These are phyloP conservation scores for Pteropus rufus DNA, from an alignment of 2,797 vertebrate species.

Conservation along the genomic window DNA sequence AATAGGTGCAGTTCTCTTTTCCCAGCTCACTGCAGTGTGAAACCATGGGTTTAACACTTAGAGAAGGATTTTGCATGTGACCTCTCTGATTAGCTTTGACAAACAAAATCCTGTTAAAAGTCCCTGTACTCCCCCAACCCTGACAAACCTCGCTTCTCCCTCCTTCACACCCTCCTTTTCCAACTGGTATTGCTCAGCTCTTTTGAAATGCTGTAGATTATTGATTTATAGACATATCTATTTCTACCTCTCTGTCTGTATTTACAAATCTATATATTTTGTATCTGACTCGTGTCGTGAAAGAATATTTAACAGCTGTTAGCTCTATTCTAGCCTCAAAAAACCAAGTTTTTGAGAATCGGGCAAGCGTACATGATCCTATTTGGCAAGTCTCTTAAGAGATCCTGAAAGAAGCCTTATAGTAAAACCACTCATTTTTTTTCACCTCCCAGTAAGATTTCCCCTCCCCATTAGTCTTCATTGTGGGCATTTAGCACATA, in stretches of 20 bases:
- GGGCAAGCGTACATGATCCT: not conserved
- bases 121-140: not conserved
- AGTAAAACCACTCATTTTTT: not conserved
- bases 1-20: not conserved
- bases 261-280: not conserved
- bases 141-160: no score
- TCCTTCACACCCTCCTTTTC: not conserved
- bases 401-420: not conserved
- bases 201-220: not conserved
- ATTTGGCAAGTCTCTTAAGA: not conserved
- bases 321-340: not conserved
- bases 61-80: slow-evolving; percentile 3
- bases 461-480: not conserved
- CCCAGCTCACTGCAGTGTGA: not conserved
- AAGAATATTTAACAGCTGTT: not conserved
- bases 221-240: not conserved
- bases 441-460: not conserved
- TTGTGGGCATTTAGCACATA: not conserved
- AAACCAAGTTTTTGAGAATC: not conserved
- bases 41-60: not conserved
- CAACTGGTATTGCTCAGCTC: not conserved
- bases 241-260: not conserved
- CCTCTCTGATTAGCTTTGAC: slow-evolving; percentile 17
- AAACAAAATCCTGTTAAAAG: not conserved
- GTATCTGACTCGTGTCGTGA: not conserved